Evolutionary conservation across 2,797 vertebrate genomes (phyloP).

Genomic region (Tympanoctomys barrerae): DNA sequence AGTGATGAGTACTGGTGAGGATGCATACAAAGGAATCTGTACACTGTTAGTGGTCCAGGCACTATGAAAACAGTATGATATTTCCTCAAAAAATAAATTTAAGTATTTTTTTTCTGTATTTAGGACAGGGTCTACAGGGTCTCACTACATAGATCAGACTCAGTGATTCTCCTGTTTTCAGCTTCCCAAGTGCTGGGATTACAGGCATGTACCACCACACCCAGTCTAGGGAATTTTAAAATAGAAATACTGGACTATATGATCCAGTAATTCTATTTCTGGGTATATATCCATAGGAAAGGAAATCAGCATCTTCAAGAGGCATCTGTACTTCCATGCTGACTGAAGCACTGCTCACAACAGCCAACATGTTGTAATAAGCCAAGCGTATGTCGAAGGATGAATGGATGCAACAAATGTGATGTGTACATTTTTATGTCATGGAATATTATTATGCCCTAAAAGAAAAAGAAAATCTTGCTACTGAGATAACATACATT

Average conservation of each 20-base stretch:
- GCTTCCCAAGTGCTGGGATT: too few relatives aligned
- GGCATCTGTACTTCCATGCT: background rate
- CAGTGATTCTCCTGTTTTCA: too few relatives aligned
- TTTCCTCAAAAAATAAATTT: background rate
- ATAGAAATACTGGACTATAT: background rate
- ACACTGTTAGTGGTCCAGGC: background rate
- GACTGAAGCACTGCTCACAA: background rate
- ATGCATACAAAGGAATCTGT: background rate
- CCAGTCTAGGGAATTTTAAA: background rate
- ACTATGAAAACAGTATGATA: background rate
- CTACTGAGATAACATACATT: background rate
- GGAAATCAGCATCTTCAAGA: background rate
- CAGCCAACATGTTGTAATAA: background rate
- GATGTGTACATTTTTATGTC: background rate
- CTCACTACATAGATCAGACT: too few relatives aligned
- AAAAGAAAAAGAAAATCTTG: constrained; percentile 16
- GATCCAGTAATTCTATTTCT: background rate
- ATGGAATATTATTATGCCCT: background rate
- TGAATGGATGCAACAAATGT: background rate
- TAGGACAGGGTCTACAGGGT: too few relatives aligned
- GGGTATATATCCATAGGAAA: background rate
- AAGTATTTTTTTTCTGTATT: too few relatives aligned
- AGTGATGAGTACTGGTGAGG: background rate
- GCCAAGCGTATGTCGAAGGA: background rate
- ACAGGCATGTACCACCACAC: too few relatives aligned